phyloP scores from a whole-genome alignment of 2,888 invertebrate species.

The Anthrax anthrax region DNA sequence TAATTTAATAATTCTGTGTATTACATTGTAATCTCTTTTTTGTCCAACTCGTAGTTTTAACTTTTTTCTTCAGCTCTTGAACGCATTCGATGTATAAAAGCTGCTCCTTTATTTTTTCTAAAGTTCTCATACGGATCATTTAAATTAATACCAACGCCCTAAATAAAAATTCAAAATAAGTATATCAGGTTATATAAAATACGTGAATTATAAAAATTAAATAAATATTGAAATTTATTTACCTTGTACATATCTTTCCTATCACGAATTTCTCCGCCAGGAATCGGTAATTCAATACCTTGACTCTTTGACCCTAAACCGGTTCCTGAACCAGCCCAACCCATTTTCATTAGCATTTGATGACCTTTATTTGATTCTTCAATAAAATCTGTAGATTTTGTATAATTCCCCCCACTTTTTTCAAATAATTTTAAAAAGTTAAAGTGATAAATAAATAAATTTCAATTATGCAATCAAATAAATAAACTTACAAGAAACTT shows the following conservation, averaged over 20 bases:
- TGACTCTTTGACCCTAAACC: slow-evolving; percentile 91
- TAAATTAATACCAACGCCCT: slow-evolving; percentile 82
- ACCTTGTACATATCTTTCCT: slow-evolving; percentile 80
- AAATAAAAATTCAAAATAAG: not conserved
- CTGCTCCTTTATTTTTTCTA: slow-evolving; percentile 88
- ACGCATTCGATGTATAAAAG: slow-evolving; percentile 88
- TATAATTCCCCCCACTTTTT: slow-evolving; percentile 26
- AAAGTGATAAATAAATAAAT: slow-evolving; percentile 19
- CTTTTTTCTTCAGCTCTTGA: slow-evolving; percentile 65
- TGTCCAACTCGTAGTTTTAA: too few relatives aligned
- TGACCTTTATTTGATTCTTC: slow-evolving; percentile 93
- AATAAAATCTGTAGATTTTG: slow-evolving; percentile 44
- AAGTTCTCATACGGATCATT: slow-evolving; percentile 96
- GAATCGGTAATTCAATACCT: slow-evolving; percentile 89
- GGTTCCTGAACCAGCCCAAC: slow-evolving; percentile 79
- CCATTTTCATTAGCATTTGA: slow-evolving; percentile 94
- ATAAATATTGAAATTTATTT: slow-evolving; percentile 5
- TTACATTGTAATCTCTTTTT: too few relatives aligned
- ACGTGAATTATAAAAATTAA: not conserved
- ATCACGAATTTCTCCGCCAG: slow-evolving; percentile 81
- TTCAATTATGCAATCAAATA: not conserved
- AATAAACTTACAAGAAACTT: slow-evolving; percentile 51
- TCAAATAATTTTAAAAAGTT: slow-evolving; percentile 11
- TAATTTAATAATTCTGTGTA: too few relatives aligned
- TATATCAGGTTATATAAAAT: not conserved